These are phyloP conservation scores for Sorex fumeus DNA, from an alignment of 2,113 vertebrate genomes.

Conservation along the genomic window DNA sequence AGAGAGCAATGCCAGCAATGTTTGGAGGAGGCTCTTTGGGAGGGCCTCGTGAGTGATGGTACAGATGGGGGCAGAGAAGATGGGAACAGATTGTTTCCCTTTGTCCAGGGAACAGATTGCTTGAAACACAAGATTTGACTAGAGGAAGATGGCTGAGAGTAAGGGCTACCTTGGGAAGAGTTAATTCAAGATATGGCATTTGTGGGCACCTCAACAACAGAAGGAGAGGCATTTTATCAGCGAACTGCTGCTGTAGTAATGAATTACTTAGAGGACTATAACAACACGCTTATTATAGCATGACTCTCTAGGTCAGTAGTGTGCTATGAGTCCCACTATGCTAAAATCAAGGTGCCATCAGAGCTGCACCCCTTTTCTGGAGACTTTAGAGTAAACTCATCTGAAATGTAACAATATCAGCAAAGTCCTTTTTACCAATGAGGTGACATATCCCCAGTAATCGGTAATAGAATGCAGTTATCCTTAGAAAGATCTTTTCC, in stretches of 20 bases:
- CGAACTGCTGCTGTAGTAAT: background rate
- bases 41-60: background rate
- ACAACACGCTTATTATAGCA: background rate
- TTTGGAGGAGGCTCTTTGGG: background rate
- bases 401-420: background rate
- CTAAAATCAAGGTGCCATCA: background rate
- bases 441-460: background rate
- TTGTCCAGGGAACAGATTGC: background rate
- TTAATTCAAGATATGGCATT: background rate
- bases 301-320: background rate
- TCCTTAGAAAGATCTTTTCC: background rate
- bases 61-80: background rate
- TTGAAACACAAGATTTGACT: background rate
- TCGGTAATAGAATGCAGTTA: background rate
- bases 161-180: background rate
- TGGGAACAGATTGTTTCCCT: background rate
- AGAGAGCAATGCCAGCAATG: background rate
- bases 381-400: background rate
- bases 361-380: background rate
- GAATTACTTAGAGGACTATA: background rate
- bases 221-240: background rate
- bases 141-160: background rate
- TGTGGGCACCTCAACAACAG: background rate
- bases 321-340: background rate
- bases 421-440: background rate